Evolutionary conservation across 2,797 vertebrate genomes (phyloP).

Genomic region (Ciconia nigra): DNA sequence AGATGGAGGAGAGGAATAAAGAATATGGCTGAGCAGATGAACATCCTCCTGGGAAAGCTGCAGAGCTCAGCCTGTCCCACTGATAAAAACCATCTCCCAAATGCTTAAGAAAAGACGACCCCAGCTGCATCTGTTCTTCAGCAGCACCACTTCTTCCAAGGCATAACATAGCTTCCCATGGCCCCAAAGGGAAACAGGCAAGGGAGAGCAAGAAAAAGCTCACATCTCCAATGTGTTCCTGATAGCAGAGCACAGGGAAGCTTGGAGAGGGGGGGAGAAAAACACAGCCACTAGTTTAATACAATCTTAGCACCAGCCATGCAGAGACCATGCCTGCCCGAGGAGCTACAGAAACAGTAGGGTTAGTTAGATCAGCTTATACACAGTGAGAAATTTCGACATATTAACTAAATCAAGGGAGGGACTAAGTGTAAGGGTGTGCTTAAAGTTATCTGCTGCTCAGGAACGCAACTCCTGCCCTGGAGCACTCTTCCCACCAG

Average conservation of each 20-base stretch:
- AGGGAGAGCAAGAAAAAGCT: not conserved
- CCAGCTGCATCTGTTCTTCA: not conserved
- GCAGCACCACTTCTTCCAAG: not conserved
- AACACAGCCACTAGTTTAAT: not conserved
- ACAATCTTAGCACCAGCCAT: not conserved
- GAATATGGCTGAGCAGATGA: not conserved
- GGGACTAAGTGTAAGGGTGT: not conserved
- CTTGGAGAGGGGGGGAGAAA: not conserved
- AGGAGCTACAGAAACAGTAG: not conserved
- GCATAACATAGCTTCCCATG: not conserved
- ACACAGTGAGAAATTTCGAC: not conserved
- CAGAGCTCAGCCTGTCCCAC: not conserved
- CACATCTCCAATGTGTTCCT: fast-evolving
- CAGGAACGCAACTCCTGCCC: not conserved
- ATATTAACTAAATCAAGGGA: not conserved
- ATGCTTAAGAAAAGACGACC: not conserved
- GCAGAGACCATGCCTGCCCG: not conserved
- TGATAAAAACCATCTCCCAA: not conserved
- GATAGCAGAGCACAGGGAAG: not conserved
- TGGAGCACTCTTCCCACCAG: not conserved
- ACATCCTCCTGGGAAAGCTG: not conserved
- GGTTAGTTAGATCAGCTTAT: not conserved
- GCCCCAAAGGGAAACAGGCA: not conserved
- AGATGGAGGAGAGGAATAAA: not conserved
- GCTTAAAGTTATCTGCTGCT: not conserved